A percentile compares a stretch with the other conserved stretches of the same genome.
Evolutionary conservation across 1,140 invertebrate species (phyloP).

Genomic region (Ooceraea biroi): DNA sequence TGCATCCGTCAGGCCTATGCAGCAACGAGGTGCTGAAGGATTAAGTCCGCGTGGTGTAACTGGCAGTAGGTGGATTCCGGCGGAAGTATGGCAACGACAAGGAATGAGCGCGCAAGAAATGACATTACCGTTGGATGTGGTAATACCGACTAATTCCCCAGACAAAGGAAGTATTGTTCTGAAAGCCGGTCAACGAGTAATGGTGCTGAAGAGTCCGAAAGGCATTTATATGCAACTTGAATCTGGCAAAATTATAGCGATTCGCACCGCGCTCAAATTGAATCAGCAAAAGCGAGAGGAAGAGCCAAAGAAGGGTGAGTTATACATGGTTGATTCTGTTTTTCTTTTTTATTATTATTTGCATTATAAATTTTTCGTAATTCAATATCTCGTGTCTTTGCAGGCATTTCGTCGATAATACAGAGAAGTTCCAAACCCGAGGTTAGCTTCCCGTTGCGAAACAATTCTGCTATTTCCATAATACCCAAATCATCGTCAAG

Average conservation of each 20-base stretch:
- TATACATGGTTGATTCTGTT: slow-evolving; percentile 17
- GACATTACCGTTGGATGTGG: slow-evolving; percentile 95
- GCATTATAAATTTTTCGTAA: background rate
- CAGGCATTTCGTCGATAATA: slow-evolving; percentile 85
- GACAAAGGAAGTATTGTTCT: slow-evolving; percentile 94
- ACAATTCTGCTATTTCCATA: slow-evolving; percentile 90
- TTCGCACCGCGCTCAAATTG: slow-evolving; percentile 92
- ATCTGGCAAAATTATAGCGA: slow-evolving; percentile 98
- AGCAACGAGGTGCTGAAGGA: slow-evolving; percentile 84
- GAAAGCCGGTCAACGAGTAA: slow-evolving; percentile 96
- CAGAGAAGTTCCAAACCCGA: slow-evolving; percentile 87
- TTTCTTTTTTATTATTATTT: slow-evolving; percentile 16
- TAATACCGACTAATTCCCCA: slow-evolving; percentile 96
- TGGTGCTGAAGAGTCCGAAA: slow-evolving; percentile 97
- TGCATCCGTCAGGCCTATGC: slow-evolving; percentile 87
- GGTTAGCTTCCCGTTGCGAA: slow-evolving; percentile 87
- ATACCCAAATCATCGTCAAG: slow-evolving; percentile 87
- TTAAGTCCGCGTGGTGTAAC: slow-evolving; percentile 86
- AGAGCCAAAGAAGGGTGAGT: slow-evolving; percentile 87
- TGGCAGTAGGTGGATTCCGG: slow-evolving; percentile 91
- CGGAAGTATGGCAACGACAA: slow-evolving; percentile 95
- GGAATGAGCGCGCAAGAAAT: slow-evolving; percentile 98
- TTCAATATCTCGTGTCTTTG: slow-evolving; percentile 30
- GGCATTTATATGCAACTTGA: slow-evolving; percentile 98
- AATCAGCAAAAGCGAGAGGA: slow-evolving; percentile 88